These are phyloP conservation scores for Rallus crepitans DNA, from an alignment of 2,797 vertebrate species.

Conservation along the genomic window DNA sequence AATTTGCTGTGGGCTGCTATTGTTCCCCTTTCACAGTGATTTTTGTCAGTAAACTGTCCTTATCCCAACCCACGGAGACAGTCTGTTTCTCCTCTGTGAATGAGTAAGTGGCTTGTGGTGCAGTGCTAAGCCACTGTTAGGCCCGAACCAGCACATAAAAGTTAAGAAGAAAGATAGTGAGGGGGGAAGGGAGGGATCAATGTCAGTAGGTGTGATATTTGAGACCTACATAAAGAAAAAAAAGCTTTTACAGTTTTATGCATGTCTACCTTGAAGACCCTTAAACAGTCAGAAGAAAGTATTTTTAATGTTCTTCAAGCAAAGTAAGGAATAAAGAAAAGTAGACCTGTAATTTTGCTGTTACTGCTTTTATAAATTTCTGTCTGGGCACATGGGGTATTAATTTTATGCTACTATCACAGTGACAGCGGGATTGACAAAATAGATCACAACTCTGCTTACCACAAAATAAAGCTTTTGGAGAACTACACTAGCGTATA, in stretches of 20 bases:
- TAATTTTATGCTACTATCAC: constrained; percentile 4
- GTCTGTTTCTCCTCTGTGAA: too few relatives aligned
- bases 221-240: background rate
- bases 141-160: too few relatives aligned
- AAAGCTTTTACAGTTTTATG: background rate
- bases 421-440: background rate
- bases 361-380: background rate
- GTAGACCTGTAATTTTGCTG: background rate
- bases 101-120: too few relatives aligned
- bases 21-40: too few relatives aligned
- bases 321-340: background rate
- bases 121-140: too few relatives aligned
- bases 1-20: too few relatives aligned
- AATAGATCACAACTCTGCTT: background rate
- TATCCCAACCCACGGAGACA: too few relatives aligned
- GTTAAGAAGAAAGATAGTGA: too few relatives aligned
- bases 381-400: background rate
- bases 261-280: background rate
- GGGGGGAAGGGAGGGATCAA: background rate
- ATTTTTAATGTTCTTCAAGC: background rate
- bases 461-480: background rate
- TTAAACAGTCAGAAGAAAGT: background rate
- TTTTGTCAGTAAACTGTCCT: too few relatives aligned
- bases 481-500: background rate
- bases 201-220: background rate